These are phyloP conservation scores for Ramphastos sulfuratus DNA, from an alignment of 2,113 vertebrate species.

Conservation along the genomic window DNA sequence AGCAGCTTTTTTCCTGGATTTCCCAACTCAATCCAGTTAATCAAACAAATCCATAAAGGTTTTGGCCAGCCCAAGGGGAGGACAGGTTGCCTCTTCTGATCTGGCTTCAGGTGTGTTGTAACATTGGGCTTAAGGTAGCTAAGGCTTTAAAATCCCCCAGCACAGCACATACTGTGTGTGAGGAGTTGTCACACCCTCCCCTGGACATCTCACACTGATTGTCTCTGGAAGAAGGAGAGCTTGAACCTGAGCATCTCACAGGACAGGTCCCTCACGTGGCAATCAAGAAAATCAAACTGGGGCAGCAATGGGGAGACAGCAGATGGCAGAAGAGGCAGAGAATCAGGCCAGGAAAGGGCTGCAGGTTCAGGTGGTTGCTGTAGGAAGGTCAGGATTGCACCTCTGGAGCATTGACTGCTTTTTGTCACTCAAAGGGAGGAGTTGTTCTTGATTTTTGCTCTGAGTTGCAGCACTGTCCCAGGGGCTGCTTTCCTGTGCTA, in stretches of 20 bases:
- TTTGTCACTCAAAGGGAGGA: not conserved
- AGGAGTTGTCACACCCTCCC: not conserved
- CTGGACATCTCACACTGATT: not conserved
- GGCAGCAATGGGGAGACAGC: not conserved
- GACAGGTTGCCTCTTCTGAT: not conserved
- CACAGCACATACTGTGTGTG: not conserved
- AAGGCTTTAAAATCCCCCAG: not conserved
- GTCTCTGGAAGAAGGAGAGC: not conserved
- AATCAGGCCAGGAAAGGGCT: not conserved
- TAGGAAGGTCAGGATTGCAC: not conserved
- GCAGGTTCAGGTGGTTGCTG: not conserved
- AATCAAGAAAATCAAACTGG: not conserved
- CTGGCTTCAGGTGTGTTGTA: not conserved
- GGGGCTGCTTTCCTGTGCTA: conserved; percentile 22
- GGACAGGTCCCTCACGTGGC: not conserved
- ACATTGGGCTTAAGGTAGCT: not conserved
- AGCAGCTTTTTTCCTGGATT: not conserved
- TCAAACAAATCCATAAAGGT: not conserved
- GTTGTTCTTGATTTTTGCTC: not conserved
- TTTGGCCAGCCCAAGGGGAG: not conserved
- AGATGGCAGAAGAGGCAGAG: not conserved
- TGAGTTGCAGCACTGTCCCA: not conserved
- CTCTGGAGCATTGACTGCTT: not conserved
- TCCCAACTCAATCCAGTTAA: not conserved
- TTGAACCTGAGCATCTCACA: not conserved